phyloP scores from a whole-genome alignment of 1,140 invertebrate species.

The Drosophila carrolli region DNA sequence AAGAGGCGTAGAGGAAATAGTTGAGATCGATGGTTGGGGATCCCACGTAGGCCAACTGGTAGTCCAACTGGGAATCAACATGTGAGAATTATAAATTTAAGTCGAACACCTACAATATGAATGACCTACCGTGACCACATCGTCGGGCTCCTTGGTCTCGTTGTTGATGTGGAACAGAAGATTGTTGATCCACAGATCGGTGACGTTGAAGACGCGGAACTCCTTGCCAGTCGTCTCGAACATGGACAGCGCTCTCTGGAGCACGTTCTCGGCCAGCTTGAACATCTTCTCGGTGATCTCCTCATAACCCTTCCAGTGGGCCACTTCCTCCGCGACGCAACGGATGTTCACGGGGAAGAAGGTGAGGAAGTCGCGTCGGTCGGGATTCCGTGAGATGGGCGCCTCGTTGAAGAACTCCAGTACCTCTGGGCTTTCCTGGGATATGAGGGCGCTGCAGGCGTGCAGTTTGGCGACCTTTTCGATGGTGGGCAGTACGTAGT shows the following conservation, averaged over 20 bases:
- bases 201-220: constrained; percentile 88
- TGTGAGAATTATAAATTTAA: too few relatives aligned
- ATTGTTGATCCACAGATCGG: constrained; percentile 89
- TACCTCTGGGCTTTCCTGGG: constrained; percentile 63
- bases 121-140: constrained; percentile 86
- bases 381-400: constrained; percentile 80
- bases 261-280: constrained; percentile 74
- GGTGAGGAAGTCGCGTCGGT: constrained; percentile 75
- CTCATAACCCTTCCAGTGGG: constrained; percentile 80
- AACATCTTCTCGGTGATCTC: constrained; percentile 83
- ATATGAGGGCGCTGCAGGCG: constrained; percentile 85
- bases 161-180: constrained; percentile 88
- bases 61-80: constrained; percentile 85
- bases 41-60: constrained; percentile 86
- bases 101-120: neutral
- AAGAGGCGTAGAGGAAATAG: constrained; percentile 86
- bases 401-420: constrained; percentile 79
- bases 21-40: constrained; percentile 87
- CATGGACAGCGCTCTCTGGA: constrained; percentile 71
- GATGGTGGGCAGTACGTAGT: constrained; percentile 81
- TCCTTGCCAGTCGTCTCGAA: constrained; percentile 84
- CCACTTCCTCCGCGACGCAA: constrained; percentile 77
- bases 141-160: constrained; percentile 85
- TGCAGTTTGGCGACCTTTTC: constrained; percentile 86
- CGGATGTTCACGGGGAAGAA: constrained; percentile 82